phyloP scores from a whole-genome alignment of 2,113 vertebrate genomes.

The Platycercus adscitus region DNA sequence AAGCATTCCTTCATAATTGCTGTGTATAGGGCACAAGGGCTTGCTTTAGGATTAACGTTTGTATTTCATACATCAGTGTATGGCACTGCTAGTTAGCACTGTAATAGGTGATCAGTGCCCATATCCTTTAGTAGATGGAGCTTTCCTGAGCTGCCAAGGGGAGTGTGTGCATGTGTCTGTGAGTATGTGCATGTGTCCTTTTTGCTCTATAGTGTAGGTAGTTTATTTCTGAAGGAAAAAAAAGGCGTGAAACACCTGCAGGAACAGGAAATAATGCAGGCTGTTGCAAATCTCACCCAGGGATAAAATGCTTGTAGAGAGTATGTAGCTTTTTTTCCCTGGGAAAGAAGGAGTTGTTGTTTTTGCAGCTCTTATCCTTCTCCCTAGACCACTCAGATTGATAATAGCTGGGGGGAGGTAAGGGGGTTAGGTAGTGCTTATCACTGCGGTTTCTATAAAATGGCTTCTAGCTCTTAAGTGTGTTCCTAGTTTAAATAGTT shows the following conservation, averaged over 20 bases:
- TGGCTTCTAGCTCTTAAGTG: not conserved
- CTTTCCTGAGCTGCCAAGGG: not conserved
- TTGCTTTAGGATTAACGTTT: not conserved
- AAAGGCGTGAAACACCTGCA: not conserved
- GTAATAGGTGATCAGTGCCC: not conserved
- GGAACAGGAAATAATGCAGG: not conserved
- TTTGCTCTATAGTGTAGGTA: not conserved
- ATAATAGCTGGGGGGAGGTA: not conserved
- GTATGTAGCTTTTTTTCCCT: not conserved
- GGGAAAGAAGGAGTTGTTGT: not conserved
- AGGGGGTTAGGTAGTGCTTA: not conserved
- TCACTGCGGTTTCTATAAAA: not conserved
- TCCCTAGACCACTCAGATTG: not conserved
- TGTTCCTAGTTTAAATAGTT: not conserved
- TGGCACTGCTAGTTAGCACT: not conserved
- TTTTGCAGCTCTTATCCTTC: not conserved
- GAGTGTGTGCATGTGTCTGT: not conserved
- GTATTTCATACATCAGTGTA: not conserved
- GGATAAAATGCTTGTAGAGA: not conserved
- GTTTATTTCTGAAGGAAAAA: not conserved
- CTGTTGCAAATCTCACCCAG: not conserved
- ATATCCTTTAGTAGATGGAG: not conserved
- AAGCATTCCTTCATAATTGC: conserved; percentile 5
- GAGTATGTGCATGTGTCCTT: not conserved
- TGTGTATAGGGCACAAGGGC: not conserved